Conservation (phyloP, 2,888 invertebrate genomes). For the Doris montereyensis region DNA sequence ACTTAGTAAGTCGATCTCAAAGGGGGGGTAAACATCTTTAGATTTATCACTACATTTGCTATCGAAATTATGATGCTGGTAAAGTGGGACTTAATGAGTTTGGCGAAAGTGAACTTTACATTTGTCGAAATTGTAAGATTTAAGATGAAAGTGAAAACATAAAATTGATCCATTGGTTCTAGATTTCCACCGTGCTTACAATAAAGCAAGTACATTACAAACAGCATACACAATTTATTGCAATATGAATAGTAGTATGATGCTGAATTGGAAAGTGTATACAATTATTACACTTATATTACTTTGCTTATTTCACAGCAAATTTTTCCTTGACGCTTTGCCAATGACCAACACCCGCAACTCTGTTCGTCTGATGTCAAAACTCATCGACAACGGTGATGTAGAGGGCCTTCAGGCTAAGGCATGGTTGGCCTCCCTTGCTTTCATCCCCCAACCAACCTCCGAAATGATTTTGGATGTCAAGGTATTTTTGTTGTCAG, state of each 20-base stretch:
- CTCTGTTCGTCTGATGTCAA: constrained; percentile 86
- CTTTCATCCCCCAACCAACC: constrained; percentile 79
- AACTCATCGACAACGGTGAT: constrained; percentile 81
- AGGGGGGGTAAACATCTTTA: too few relatives aligned
- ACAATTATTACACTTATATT: too few relatives aligned
- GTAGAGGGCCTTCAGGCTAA: constrained; percentile 80
- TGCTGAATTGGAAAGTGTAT: too few relatives aligned
- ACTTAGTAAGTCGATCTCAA: neutral
- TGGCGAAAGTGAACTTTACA: too few relatives aligned
- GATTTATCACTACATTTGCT: neutral
- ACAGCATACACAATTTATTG: too few relatives aligned
- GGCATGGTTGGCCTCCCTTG: constrained; percentile 89
- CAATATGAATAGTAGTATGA: too few relatives aligned
- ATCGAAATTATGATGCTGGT: neutral
- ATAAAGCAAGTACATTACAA: too few relatives aligned
- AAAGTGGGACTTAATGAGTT: too few relatives aligned
- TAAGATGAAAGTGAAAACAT: too few relatives aligned
- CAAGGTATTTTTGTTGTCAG: constrained; percentile 72
- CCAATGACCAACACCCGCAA: constrained; percentile 89
- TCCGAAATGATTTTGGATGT: constrained; percentile 73
- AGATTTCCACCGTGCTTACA: too few relatives aligned
- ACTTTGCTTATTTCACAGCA: constrained; percentile 76
- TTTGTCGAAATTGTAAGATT: too few relatives aligned
- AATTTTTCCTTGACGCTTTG: constrained; percentile 86
- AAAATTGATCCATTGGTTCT: too few relatives aligned